Evolutionary conservation across 2,113 vertebrate genomes (phyloP).

Genomic region (Zosterops lateralis): DNA sequence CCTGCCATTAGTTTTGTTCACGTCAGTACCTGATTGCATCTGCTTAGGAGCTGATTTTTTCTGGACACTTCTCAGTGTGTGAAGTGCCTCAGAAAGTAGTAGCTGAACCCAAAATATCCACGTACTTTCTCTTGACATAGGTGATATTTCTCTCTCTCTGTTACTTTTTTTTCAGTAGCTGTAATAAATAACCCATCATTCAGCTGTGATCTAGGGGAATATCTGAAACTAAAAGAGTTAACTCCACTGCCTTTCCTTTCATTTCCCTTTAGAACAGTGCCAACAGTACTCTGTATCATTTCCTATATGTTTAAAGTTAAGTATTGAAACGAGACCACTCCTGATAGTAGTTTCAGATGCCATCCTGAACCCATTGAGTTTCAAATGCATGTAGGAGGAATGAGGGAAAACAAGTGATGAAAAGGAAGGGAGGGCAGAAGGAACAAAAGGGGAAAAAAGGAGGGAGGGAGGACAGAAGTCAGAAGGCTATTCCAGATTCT

Average conservation of each 20-base stretch:
- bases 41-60: neutral
- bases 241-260: neutral
- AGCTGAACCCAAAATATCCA: neutral
- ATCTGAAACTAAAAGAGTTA: neutral
- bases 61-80: neutral
- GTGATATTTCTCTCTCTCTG: neutral
- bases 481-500: neutral
- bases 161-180: neutral
- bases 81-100: neutral
- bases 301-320: neutral
- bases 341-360: neutral
- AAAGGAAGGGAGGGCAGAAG: neutral
- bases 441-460: neutral
- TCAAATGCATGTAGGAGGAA: neutral
- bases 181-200: neutral
- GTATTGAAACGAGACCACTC: neutral
- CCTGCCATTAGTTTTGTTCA: neutral
- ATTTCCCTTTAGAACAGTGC: neutral
- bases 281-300: neutral
- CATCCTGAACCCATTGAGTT: neutral
- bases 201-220: neutral
- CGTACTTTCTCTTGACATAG: neutral
- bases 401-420: constrained; percentile 4
- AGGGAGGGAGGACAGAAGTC: neutral
- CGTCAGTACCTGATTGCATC: neutral